Conservation (phyloP, 2,888 invertebrate genomes). For the Ernsta delagoae region DNA sequence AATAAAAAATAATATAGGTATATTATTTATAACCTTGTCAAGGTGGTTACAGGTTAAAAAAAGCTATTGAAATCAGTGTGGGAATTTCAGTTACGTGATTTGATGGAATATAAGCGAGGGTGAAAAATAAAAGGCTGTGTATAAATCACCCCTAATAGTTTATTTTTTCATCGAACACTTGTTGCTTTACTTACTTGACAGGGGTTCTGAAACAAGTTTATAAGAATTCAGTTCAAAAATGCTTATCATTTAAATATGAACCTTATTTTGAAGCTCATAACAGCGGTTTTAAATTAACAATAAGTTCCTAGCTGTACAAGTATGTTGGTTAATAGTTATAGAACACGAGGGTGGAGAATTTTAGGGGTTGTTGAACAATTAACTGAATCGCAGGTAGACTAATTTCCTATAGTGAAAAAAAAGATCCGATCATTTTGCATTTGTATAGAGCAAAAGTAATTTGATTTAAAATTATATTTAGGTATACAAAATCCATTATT, state of each 20-base stretch:
- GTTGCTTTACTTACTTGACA: constrained; percentile 71
- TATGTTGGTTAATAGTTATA: constrained; percentile 46
- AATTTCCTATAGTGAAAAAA: constrained; percentile 63
- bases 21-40: neutral
- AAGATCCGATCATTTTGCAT: constrained; percentile 59
- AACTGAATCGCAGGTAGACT: constrained; percentile 77
- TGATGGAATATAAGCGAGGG: constrained; percentile 64
- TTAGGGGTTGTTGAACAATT: constrained; percentile 78
- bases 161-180: constrained; percentile 74
- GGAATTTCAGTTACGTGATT: constrained; percentile 79
- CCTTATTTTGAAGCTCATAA: constrained; percentile 40
- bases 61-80: constrained; percentile 57
- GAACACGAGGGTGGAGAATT: constrained; percentile 68
- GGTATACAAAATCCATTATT: no score
- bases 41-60: constrained; percentile 28
- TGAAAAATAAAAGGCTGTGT: constrained; percentile 75
- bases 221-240: neutral
- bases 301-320: neutral
- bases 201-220: constrained; percentile 47
- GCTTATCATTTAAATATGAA: constrained; percentile 18
- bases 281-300: constrained; percentile 21
- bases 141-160: constrained; percentile 83
- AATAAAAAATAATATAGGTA: no score
- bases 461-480: no score
- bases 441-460: constrained; percentile 41